These are phyloP conservation scores for Cotesia congregata DNA, from an alignment of 2,888 invertebrate genomes.

Conservation along the genomic window DNA sequence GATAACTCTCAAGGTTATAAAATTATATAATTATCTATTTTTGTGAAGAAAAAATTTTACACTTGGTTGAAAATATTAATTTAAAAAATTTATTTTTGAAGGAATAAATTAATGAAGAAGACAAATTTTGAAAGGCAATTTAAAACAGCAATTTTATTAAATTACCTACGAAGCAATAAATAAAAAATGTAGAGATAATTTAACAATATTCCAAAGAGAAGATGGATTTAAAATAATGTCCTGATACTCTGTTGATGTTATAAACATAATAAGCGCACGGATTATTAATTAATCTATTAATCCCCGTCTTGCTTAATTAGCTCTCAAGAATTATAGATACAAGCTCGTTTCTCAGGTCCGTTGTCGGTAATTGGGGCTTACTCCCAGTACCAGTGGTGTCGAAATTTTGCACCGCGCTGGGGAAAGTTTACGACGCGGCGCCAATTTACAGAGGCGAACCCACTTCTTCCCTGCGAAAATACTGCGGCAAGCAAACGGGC, in stretches of 20 bases:
- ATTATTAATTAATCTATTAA: constrained; percentile 35
- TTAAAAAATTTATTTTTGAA: too few relatives aligned
- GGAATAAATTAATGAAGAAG: too few relatives aligned
- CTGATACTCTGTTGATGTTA: neutral
- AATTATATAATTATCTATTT: too few relatives aligned
- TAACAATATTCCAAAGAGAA: neutral
- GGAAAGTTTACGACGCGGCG: constrained; percentile 28
- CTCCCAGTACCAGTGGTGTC: constrained; percentile 54
- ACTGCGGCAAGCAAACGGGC: neutral
- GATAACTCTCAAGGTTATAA: too few relatives aligned
- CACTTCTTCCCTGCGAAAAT: constrained; percentile 3
- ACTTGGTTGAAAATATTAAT: too few relatives aligned
- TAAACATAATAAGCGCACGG: neutral
- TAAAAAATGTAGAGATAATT: neutral
- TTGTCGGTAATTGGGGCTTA: constrained; percentile 32
- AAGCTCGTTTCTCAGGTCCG: constrained; percentile 21
- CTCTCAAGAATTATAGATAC: constrained; percentile 27
- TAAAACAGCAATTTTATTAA: too few relatives aligned
- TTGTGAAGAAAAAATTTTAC: too few relatives aligned
- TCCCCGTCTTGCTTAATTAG: constrained; percentile 28
- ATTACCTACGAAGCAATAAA: too few relatives aligned
- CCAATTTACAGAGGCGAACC: constrained; percentile 32
- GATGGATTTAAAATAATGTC: neutral
- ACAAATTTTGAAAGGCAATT: too few relatives aligned
- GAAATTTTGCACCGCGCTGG: constrained; percentile 64